Conservation (phyloP, 2,113 vertebrate genomes). For the Trinectes maculatus region DNA sequence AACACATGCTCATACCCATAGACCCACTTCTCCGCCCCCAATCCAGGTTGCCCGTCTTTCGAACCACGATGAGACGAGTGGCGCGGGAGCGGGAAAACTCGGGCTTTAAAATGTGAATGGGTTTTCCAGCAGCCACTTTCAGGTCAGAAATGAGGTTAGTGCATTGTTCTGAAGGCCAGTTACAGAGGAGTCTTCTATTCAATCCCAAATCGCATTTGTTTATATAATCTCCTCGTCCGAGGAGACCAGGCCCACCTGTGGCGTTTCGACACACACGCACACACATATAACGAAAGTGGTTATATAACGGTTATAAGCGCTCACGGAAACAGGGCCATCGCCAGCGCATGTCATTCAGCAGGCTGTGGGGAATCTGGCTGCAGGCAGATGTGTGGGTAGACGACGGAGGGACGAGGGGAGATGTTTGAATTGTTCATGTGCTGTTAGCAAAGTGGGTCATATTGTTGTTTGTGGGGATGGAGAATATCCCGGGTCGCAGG, state of each 20-base stretch:
- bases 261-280: slow-evolving; percentile 23
- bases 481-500: not conserved
- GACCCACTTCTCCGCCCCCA: too few species aligned
- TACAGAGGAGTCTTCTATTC: slow-evolving; percentile 17
- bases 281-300: slow-evolving; percentile 50
- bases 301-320: slow-evolving; percentile 49
- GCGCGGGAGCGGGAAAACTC: too few species aligned
- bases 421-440: slow-evolving; percentile 25
- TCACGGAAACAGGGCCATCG: slow-evolving; percentile 37
- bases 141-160: slow-evolving; percentile 41
- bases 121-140: not conserved
- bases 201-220: slow-evolving; percentile 45
- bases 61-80: too few species aligned
- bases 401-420: not conserved
- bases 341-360: slow-evolving; percentile 30
- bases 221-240: slow-evolving; percentile 41
- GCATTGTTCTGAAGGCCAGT: slow-evolving; percentile 7
- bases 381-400: not conserved
- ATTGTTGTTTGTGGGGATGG: not conserved
- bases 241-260: slow-evolving; percentile 22
- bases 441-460: slow-evolving; percentile 48
- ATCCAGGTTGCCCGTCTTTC: too few species aligned
- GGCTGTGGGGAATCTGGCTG: slow-evolving; percentile 2
- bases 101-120: slow-evolving; percentile 23
- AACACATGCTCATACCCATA: not conserved